Base-by-base conservation (phyloP, 2,797 vertebrate species). In the Acomys russatus region DNA sequence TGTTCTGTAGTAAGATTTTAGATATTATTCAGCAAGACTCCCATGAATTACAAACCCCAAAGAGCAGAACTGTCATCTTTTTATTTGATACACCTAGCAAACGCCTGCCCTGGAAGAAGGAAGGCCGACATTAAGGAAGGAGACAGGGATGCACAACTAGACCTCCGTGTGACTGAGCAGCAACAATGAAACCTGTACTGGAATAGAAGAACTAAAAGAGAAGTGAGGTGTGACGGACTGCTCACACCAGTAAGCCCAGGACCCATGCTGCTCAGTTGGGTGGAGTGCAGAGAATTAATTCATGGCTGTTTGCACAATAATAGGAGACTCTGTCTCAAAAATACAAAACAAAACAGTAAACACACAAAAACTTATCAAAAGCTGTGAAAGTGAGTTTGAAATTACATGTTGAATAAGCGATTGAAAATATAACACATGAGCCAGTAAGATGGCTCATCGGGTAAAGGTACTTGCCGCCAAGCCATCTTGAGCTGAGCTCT, bases 31-130 rank as follows among this genome's bases (percentile, higher is more conserved):
- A 10, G 64, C 23, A 54, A 2, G 28, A 70, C 30, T 86, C 49
- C 33, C 64, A 85, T 61, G 74, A 12, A n/a, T 68, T 76, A 17
- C 78, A 90, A 93, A 89, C 38, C 63, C 82, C 56, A 61, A 71
- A 92, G 35, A 56, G 78, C 74, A 95, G 61, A 93, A 92, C 28
- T 15, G 3, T 33, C 38, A 56, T 11, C 23, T 84, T 93, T 92
- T 84, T 80, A 88, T 83, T 95, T 78, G 86, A 61, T 23, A 64
- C 49, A 79, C 11, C 61, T 91, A 49, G 77, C 33, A 93, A 85
- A 84, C 84, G 85, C 15, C 61, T 44, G 12, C 15, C 30, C 2
- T 70, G n/a, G 63, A 63, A 33, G 38, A 10, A 68, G 2, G 56
- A 6, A 77, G 30, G 88, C 0, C 44, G 20, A 51, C 2, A 1